Evolutionary conservation across 2,888 invertebrate genomes (phyloP), one percentile per base, ranked within the genome.

Genomic region (Flexamia atlantica): DNA sequence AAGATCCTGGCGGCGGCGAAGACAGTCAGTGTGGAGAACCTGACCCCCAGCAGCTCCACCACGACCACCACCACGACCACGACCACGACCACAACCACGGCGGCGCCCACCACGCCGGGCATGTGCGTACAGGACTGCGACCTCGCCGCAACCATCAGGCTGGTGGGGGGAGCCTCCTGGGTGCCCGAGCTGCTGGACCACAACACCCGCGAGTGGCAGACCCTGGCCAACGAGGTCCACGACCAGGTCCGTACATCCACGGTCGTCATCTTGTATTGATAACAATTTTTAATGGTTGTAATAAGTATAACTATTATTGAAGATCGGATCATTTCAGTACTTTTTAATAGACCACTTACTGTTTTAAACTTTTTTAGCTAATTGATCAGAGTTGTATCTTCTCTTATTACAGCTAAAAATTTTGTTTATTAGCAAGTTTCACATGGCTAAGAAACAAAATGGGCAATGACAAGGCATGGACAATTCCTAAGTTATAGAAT

Each of bases 151-250:
- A 97, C 97, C 0, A 95, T 97, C 83, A 95, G 96, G 90, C 94
- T 97, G 86, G 93, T 96, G 85, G 95, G 95, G 87, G 97, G 94
- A 42, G 95, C 94, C 0, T 93, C 93, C 88, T 97, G 97, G 97
- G 93, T 95, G 68, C 97, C 97, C 0, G 97, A 97, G 89, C 91
- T 97, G 46, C 91, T 97, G 74, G 97, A 97, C 90, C 94, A 96
- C 87, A 96, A 97, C 89, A 97, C 97, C 0, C 92, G 94, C 84
- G 97, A 97, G 90, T 97, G 96, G 95, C 95, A 97, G 89, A 93
- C 93, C 85, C 91, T 97, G 46, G 97, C 97, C 0, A 93, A 94
- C 87, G 95, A 96, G 89, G 94, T 97, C 50, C 95, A 96, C 90
- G 92, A 93, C 87, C 95, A 97, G 93, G 96, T 97, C 90, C 89